Evolutionary conservation across 1,140 invertebrate genomes (phyloP), one percentile per base, ranked within the genome.

Genomic region (Episyrphus balteatus): DNA sequence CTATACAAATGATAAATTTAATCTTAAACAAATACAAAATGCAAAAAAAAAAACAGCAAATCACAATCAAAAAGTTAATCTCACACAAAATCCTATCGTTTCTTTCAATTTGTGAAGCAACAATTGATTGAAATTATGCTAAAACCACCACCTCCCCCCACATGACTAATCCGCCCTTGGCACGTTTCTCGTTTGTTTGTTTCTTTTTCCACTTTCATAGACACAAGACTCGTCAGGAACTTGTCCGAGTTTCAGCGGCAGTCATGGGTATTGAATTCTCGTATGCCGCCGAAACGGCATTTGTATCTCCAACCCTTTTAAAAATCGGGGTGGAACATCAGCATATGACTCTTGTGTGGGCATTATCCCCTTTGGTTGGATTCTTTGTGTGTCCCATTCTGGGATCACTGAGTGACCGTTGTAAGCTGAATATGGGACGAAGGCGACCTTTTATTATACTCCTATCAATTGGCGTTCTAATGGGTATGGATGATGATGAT

Each of bases 221-320:
- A 61, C 75, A 74, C 48, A 97, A 96, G 73, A 84, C 82, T 1
- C 71, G 87, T 15, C 62, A 76, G 8, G 91, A 97, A 62, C 66
- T 98, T 36, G 78, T 95, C 32, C 73, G 88, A 2, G 79, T 97
- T 41, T 94, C 91, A 11, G 86, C 91, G 1, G 91, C 91, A 1
- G 92, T 98, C 0, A 95, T 93, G 84, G 93, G 94, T 0, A 96
- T 97, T 39, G 94, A 97, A 68, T 93, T 97, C 69, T 94, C 92
- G 1, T 98, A 98, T 59, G 90, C 94, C 0, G 93, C 92, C 0
- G 93, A 97, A 72, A 68, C 94, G 0, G 92, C 93, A 1, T 97
- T 97, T 70, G 92, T 97, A 1, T 96, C 90, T 2, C 93, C 94
- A 1, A 94, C 91, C 0, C 70, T 97, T 10, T 76, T 97, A 1